These are phyloP conservation scores for Enteromius unitaeniatus DNA, from an alignment of 2,797 vertebrate species.

Conservation along the genomic window DNA sequence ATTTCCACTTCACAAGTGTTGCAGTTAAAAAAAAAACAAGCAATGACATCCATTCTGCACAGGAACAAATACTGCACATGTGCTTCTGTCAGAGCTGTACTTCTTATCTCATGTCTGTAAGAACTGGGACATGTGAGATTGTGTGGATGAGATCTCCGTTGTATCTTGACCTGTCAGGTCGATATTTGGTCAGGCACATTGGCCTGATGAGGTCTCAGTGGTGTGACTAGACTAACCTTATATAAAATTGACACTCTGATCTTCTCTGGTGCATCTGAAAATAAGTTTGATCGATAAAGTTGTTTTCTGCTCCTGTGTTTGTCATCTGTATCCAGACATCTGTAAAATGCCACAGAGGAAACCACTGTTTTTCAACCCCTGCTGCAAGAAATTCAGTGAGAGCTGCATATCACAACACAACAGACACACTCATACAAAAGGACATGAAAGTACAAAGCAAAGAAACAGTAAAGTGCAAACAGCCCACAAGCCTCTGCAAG, in stretches of 20 bases:
- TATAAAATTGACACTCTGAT: not conserved
- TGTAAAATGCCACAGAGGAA: slow-evolving; percentile 25
- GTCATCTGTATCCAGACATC: not conserved
- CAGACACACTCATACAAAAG: not conserved
- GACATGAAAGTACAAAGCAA: slow-evolving; percentile 22
- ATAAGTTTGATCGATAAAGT: not conserved
- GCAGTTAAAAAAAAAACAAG: too few species aligned
- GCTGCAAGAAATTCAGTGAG: slow-evolving; percentile 1
- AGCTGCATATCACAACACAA: slow-evolving; percentile 2
- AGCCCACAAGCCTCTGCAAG: not conserved
- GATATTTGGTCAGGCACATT: not conserved
- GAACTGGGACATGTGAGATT: not conserved
- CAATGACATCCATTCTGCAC: not conserved
- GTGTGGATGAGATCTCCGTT: slow-evolving; percentile 11
- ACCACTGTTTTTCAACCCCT: not conserved
- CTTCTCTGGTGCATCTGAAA: not conserved
- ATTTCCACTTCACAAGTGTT: too few species aligned
- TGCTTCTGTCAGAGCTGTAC: not conserved
- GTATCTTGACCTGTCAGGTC: not conserved
- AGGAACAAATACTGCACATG: not conserved
- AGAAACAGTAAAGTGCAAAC: not conserved
- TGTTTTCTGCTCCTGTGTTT: not conserved
- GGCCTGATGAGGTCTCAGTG: not conserved
- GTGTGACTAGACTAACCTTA: not conserved
- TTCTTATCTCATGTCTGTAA: not conserved